Base-by-base conservation (phyloP, 1,140 invertebrate genomes). In the Sogatella furcifera region DNA sequence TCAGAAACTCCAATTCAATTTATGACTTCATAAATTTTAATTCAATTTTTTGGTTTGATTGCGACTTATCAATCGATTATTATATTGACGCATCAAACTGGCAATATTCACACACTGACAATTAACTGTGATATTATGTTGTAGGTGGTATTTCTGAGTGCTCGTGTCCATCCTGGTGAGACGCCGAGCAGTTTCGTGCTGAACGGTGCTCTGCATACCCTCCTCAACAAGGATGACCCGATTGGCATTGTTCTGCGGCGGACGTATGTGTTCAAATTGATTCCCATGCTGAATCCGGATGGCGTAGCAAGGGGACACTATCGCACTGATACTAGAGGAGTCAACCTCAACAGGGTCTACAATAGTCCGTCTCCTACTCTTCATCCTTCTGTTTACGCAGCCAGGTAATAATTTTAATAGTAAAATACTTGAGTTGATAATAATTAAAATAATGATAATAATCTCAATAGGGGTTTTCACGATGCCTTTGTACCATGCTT, bases 101-200 rank as follows among this genome's bases (percentile, higher is more conserved):
- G n/a, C n/a, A n/a, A n/a, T n/a, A n/a, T n/a, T n/a, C 24, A 28
- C 24, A 28, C 24, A 6, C 24, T 28, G 24, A 4, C 24, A 28
- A 28, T 28, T 28, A 28, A 28, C 6, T 28, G 2, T 28, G 24
- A 2, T 28, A 4, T 6, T 28, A 28, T 28, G 24, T 28, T 71
- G 19, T 68, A 87, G 84, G 77, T 90, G 0, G 82, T 93, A 57
- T 90, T 97, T 71, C 75, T 98, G 63, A 92, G 88, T 60, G 90
- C 90, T 5, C 79, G 93, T 66, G 93, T 97, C 52, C 93, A 97
- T 79, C 93, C 86, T 21, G 94, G 93, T 14, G 94, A 97, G 77
- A 94, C 90, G 17, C 94, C 95, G 57, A 89, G 91, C 6, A 93
- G 88, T 72, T 96, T 95, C 79, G 90, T 97, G 14, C 85, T 97